Evolutionary conservation across 2,888 invertebrate species (phyloP).

Genomic region (Teleiodes luculella): DNA sequence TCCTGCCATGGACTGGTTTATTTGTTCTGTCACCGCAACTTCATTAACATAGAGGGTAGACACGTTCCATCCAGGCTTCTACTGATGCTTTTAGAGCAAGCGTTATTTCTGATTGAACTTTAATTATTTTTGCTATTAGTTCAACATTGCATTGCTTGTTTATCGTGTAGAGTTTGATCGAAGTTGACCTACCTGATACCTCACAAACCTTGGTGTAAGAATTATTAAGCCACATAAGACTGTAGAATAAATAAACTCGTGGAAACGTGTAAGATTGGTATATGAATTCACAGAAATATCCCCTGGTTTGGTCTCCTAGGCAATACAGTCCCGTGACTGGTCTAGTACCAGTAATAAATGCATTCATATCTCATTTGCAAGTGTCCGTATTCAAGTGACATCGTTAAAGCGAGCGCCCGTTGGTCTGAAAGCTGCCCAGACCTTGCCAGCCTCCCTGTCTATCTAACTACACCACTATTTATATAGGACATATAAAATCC

Average conservation of each 20-base stretch:
- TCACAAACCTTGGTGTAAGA: no score
- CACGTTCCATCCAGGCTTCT: slow-evolving; percentile 3
- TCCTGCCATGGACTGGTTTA: slow-evolving; percentile 51
- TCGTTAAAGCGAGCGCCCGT: slow-evolving; percentile 43
- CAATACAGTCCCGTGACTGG: neutral
- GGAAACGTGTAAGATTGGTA: no score
- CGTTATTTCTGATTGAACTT: slow-evolving; percentile 1
- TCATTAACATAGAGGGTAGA: slow-evolving; percentile 19
- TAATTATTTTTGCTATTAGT: no score
- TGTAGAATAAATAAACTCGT: no score
- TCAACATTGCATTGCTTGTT: no score
- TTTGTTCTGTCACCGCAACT: slow-evolving; percentile 52
- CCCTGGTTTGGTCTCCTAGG: no score
- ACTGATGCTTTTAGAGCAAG: neutral
- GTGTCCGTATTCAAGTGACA: slow-evolving; percentile 52
- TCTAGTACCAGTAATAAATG: neutral
- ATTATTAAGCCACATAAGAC: no score
- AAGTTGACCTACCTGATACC: no score
- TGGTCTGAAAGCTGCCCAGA: slow-evolving; percentile 31
- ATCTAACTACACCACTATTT: neutral
- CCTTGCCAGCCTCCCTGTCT: neutral
- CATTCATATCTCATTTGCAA: slow-evolving; percentile 51
- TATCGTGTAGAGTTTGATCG: no score
- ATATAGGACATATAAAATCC: neutral
- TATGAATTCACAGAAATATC: neutral